Base-by-base conservation (phyloP, 2,113 vertebrate genomes). In the Hippocampus barbouri region DNA sequence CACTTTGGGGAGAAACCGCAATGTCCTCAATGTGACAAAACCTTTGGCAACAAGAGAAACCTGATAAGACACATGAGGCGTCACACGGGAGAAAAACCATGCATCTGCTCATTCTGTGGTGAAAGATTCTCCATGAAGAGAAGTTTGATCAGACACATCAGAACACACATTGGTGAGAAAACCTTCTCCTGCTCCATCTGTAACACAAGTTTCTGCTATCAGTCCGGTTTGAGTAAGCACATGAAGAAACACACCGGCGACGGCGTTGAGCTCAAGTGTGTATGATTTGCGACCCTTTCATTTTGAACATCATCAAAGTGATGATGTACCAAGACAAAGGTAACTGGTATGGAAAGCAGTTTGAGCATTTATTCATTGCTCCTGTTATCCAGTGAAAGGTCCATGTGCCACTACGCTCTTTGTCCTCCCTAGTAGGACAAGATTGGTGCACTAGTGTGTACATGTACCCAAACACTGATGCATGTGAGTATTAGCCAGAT, bases 191-290 rank as follows among this genome's bases (percentile, higher is more conserved):
- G 53, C 53, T 23, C 53, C 8, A 11, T 56, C 21, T 56, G 53
- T n/a, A 23, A 56, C 53, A 56, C 53, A n/a, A 56, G 8, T 56
- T 56, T 56, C 53, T 56, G 53, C 53, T 56, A 56, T 56, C 53
- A 56, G 53, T 56, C 53, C 21, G 53, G 53, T 56, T 56, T 56
- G 53, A 56, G 53, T 23, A 56, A 56, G 53, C 53, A 56, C 53
- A 56, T 56, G 53, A 56, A 56, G 21, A 56, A 56, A 56, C 53
- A 56, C 53, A n/a, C 53, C 53, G 9, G 53, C n/a, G 21, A 23
- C 1, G 11, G 9, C 1, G 53, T 11, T 8, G 21, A n/a, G 10
- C 21, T 56, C 10, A 56, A 56, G 53, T 23, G 53, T 11, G 53
- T 23, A 10, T 56, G 53, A 56, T 11, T 9, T 3, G 53, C 21